phyloP scores from a whole-genome alignment of 2,888 invertebrate species.

The Morinoia aosen region DNA sequence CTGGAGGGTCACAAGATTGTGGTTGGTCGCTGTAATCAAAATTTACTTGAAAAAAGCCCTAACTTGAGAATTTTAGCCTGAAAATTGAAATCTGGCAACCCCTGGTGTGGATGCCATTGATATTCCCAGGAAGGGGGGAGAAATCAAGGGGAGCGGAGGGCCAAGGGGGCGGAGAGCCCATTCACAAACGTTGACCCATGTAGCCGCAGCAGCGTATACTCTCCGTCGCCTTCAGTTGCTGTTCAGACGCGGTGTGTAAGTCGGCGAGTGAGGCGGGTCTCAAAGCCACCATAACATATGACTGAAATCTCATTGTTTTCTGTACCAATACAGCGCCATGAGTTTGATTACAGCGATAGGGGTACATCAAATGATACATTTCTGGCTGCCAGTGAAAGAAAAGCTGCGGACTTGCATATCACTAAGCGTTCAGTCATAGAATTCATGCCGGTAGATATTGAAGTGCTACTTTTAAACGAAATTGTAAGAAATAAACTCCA shows the following conservation, averaged over 20 bases:
- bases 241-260: not conserved
- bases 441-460: not conserved
- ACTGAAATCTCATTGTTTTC: not conserved
- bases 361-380: not conserved
- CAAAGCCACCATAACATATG: not conserved
- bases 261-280: not conserved
- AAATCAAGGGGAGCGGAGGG: too few species aligned
- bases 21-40: too few species aligned
- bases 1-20: too few species aligned
- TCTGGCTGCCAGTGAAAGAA: not conserved
- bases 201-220: not conserved
- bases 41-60: too few species aligned
- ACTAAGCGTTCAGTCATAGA: not conserved
- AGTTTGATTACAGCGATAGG: not conserved
- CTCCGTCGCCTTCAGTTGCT: not conserved
- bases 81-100: too few species aligned
- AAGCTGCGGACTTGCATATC: not conserved
- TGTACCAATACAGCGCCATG: not conserved
- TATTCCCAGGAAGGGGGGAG: too few species aligned
- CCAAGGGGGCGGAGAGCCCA: not conserved
- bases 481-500: not conserved
- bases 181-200: conserved; percentile 4
- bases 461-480: not conserved
- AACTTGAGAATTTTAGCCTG: too few species aligned
- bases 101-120: too few species aligned